These are phyloP conservation scores for Ginglymostoma cirratum DNA, from an alignment of 2,113 vertebrate species.

Conservation along the genomic window DNA sequence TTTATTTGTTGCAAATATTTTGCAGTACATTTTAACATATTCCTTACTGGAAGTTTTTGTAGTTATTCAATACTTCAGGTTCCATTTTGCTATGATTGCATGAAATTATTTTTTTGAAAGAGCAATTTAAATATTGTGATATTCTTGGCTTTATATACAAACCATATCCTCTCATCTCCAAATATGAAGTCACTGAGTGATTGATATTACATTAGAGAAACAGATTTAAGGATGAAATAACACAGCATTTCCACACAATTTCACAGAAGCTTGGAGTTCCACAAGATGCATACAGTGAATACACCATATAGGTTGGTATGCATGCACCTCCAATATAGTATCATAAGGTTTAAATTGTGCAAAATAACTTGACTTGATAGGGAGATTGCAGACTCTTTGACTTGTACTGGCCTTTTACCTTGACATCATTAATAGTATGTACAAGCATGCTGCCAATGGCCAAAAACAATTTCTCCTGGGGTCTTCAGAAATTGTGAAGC, in stretches of 20 bases:
- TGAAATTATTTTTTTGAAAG: background rate
- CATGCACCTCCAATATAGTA: background rate
- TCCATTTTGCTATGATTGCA: background rate
- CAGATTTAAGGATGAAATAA: background rate
- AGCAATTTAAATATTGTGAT: background rate
- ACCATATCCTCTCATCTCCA: background rate
- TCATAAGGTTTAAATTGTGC: background rate
- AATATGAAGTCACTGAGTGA: background rate
- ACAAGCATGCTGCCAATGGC: background rate
- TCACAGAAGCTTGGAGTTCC: background rate
- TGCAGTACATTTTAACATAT: background rate
- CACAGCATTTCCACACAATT: background rate
- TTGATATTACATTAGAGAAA: background rate
- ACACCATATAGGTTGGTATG: background rate
- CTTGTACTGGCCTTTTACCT: background rate
- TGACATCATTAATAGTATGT: background rate
- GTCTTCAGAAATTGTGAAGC: background rate
- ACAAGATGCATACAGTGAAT: background rate
- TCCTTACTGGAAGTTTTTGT: background rate
- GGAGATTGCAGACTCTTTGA: background rate
- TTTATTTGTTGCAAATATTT: background rate
- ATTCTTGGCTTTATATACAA: too few relatives aligned
- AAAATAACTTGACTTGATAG: background rate
- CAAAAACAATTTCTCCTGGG: background rate
- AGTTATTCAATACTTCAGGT: background rate